Conservation (phyloP, 2,888 invertebrate genomes). For the Mythimna impura region DNA sequence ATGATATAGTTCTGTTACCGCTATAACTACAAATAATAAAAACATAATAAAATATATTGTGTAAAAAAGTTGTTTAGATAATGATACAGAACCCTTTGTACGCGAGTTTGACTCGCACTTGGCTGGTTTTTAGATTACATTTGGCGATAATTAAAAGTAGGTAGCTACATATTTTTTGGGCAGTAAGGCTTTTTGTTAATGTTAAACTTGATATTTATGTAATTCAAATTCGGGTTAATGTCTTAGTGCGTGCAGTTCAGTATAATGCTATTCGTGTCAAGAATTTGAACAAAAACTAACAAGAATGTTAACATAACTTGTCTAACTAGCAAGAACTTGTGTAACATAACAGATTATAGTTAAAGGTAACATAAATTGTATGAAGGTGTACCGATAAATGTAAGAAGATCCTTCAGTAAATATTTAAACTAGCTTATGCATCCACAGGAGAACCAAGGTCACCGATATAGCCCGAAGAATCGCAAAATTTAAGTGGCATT, state of each 20-base stretch:
- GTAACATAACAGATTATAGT: conserved; percentile 27
- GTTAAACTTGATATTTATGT: conserved; percentile 33
- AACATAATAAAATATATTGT: too few relatives aligned
- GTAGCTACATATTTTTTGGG: not conserved
- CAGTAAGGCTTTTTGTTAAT: not conserved
- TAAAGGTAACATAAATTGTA: not conserved
- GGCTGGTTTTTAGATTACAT: not conserved
- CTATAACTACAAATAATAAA: too few relatives aligned
- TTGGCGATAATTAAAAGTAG: conserved; percentile 9
- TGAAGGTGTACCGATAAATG: not conserved
- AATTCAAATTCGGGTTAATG: conserved; percentile 28
- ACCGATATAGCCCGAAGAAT: too few relatives aligned
- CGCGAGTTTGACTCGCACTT: too few relatives aligned
- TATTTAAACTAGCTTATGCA: not conserved
- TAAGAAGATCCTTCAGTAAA: not conserved
- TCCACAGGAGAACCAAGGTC: too few relatives aligned
- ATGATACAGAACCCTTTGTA: too few relatives aligned
- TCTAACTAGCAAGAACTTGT: conserved; percentile 29
- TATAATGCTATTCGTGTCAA: conserved; percentile 52
- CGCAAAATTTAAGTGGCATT: too few relatives aligned
- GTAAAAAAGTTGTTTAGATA: too few relatives aligned
- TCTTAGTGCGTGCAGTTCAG: conserved; percentile 35
- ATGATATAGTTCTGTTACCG: too few relatives aligned
- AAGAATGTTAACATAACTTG: conserved; percentile 39
- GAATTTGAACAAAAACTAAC: conserved; percentile 53